Percentiles rank a stretch among this genome's conserved stretches.
phyloP scores from a whole-genome alignment of 1,140 invertebrate species.

The Leptonema lineaticorne region DNA sequence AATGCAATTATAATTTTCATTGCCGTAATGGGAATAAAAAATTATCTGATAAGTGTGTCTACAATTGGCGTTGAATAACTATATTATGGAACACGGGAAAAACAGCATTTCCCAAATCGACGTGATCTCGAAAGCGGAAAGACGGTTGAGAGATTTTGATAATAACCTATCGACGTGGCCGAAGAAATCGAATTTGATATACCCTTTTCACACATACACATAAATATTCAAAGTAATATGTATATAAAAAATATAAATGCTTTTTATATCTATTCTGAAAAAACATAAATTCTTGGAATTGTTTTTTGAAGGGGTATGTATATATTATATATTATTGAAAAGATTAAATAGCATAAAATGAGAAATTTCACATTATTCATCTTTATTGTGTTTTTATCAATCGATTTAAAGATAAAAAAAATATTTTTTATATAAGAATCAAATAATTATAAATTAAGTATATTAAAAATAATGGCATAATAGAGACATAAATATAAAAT shows the following conservation, averaged over 20 bases:
- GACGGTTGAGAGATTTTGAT: too few relatives aligned
- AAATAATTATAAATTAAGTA: too few relatives aligned
- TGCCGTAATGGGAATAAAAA: conserved; percentile 2
- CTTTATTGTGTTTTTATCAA: too few relatives aligned
- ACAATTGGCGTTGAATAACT: neutral
- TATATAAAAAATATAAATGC: too few relatives aligned
- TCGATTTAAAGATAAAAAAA: too few relatives aligned
- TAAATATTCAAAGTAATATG: too few relatives aligned
- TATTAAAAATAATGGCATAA: too few relatives aligned
- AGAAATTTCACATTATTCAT: conserved; percentile 21
- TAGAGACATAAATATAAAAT: too few relatives aligned
- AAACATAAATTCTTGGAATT: conserved; percentile 31
- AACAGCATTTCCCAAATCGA: neutral
- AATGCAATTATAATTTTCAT: conserved; percentile 18
- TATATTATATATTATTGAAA: conserved; percentile 29
- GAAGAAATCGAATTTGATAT: conserved; percentile 5
- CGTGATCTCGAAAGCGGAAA: neutral
- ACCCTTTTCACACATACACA: too few relatives aligned
- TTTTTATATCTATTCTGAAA: conserved; percentile 28
- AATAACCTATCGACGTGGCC: conserved; percentile 17
- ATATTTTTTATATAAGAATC: too few relatives aligned
- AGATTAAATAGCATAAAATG: conserved; percentile 29
- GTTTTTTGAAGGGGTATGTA: conserved; percentile 9
- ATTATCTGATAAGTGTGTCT: conserved; percentile 11
- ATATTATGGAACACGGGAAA: neutral